Evolutionary conservation across 2,797 vertebrate species (phyloP).

Genomic region (Amblyopsis hoosieri): DNA sequence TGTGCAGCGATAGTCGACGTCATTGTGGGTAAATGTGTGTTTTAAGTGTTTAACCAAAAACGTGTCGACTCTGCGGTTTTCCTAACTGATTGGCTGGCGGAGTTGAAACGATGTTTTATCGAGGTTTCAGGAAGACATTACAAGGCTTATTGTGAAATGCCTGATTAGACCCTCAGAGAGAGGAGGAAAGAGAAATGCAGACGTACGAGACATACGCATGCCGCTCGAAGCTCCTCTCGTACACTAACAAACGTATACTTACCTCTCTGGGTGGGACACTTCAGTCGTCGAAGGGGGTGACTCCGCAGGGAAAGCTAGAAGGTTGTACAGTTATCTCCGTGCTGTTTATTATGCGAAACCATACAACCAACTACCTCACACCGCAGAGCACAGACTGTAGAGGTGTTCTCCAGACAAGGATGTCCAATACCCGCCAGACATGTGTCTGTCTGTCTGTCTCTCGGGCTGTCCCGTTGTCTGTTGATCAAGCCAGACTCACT

Average conservation of each 20-base stretch:
- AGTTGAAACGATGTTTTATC: slow-evolving; percentile 22
- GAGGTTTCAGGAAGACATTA: slow-evolving; percentile 21
- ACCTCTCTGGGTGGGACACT: slow-evolving; percentile 65
- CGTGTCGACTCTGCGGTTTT: slow-evolving; percentile 23
- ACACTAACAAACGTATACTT: slow-evolving; percentile 49
- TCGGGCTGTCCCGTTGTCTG: not conserved
- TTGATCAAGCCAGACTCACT: slow-evolving; percentile 10
- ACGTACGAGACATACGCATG: too few species aligned
- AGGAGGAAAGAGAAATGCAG: too few species aligned
- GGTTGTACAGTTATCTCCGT: slow-evolving; percentile 87
- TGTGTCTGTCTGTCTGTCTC: slow-evolving; percentile 29
- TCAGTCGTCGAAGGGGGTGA: slow-evolving; percentile 71
- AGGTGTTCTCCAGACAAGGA: slow-evolving; percentile 57
- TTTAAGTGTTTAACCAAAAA: slow-evolving; percentile 5
- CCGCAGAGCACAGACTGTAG: slow-evolving; percentile 81
- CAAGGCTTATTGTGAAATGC: not conserved
- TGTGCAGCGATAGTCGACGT: slow-evolving; percentile 6
- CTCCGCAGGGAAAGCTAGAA: slow-evolving; percentile 92
- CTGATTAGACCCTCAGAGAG: too few species aligned
- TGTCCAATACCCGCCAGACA: slow-evolving; percentile 52
- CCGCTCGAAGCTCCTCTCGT: too few species aligned
- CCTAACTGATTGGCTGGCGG: slow-evolving; percentile 35
- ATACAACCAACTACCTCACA: slow-evolving; percentile 97
- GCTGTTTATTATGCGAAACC: slow-evolving; percentile 85
- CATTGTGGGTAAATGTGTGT: slow-evolving; percentile 21